phyloP scores from a whole-genome alignment of 2,113 vertebrate genomes.

The Mixornis gularis region DNA sequence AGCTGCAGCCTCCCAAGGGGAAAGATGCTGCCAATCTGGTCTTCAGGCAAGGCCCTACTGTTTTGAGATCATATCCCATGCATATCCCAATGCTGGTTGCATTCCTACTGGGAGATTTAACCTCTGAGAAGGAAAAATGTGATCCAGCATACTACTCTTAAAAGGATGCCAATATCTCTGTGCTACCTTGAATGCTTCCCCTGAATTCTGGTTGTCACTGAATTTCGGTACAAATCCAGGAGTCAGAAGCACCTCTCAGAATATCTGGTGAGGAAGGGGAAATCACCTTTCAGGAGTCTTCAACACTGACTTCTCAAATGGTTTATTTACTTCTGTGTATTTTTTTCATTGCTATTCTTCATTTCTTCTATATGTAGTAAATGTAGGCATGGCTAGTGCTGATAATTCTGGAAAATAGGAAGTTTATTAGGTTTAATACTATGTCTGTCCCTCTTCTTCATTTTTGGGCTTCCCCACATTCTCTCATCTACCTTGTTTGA shows the following conservation, averaged over 20 bases:
- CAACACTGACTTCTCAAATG: neutral
- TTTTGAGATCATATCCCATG: neutral
- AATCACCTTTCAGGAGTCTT: neutral
- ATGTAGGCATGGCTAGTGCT: neutral
- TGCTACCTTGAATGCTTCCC: neutral
- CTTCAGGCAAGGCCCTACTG: neutral
- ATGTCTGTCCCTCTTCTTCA: neutral
- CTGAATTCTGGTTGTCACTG: neutral
- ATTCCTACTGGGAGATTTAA: conserved; percentile 2
- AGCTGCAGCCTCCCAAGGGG: neutral
- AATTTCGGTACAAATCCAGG: neutral
- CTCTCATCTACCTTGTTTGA: neutral
- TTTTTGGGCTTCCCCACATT: neutral
- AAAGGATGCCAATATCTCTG: neutral
- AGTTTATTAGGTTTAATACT: neutral
- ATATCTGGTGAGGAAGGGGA: neutral
- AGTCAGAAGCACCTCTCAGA: neutral
- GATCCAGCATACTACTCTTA: neutral
- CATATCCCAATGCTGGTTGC: neutral
- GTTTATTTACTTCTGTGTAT: neutral
- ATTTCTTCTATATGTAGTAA: neutral
- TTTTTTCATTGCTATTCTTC: neutral
- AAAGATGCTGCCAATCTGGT: neutral
- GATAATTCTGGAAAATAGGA: neutral
- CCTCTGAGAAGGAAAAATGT: neutral